phyloP scores from a whole-genome alignment of 1,140 invertebrate genomes.

The Pogonomyrmex californicus region DNA sequence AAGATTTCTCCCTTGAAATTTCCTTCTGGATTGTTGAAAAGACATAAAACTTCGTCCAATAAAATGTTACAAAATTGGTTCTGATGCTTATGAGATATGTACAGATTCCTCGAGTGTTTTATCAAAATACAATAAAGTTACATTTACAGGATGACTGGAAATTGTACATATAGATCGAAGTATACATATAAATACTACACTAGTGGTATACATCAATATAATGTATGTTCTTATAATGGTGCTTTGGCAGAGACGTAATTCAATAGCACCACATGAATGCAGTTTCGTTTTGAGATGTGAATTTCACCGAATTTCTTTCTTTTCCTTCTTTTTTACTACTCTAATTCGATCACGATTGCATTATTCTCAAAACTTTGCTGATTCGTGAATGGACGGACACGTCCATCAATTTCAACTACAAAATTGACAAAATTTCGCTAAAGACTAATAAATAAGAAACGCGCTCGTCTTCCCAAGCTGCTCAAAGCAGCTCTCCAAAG shows the following conservation, averaged over 20 bases:
- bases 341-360: slow-evolving; percentile 31
- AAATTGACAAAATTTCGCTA: slow-evolving; percentile 64
- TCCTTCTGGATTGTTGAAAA: background rate
- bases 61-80: background rate
- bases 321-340: slow-evolving; percentile 74
- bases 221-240: slow-evolving; percentile 68
- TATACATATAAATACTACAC: slow-evolving; percentile 81
- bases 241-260: slow-evolving; percentile 78
- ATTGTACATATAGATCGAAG: slow-evolving; percentile 77
- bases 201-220: slow-evolving; percentile 70
- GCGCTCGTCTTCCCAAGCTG: background rate
- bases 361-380: background rate
- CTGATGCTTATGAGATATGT: slow-evolving; percentile 46
- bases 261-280: slow-evolving; percentile 79
- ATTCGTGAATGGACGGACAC: slow-evolving; percentile 11
- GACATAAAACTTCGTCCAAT: background rate
- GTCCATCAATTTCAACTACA: slow-evolving; percentile 27
- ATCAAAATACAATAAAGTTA: slow-evolving; percentile 54
- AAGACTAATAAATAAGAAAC: slow-evolving; percentile 69
- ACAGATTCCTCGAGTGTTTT: slow-evolving; percentile 52
- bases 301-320: slow-evolving; percentile 35
- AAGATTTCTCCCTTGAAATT: background rate
- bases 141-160: slow-evolving; percentile 64
- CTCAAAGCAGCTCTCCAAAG: background rate
- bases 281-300: slow-evolving; percentile 64